These are phyloP conservation scores for Magallana ariakensis DNA, from an alignment of 1,140 invertebrate species.

Conservation along the genomic window DNA sequence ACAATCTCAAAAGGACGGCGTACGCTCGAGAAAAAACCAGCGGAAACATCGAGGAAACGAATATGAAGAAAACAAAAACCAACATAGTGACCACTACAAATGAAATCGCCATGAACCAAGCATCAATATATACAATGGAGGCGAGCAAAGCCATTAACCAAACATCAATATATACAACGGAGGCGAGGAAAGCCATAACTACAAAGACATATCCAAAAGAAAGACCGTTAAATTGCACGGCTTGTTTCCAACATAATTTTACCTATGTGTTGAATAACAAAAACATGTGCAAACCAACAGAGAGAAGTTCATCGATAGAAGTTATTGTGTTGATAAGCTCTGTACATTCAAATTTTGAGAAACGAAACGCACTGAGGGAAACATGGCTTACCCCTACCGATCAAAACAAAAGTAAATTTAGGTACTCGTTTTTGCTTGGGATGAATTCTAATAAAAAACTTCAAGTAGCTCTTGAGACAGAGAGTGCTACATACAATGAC, in stretches of 20 bases:
- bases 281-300: constrained; percentile 1
- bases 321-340: constrained; percentile 53
- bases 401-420: constrained; percentile 40
- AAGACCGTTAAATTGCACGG: background rate
- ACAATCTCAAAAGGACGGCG: background rate
- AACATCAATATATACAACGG: background rate
- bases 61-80: background rate
- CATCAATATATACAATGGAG: background rate
- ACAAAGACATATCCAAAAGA: background rate
- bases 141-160: background rate
- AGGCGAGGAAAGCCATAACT: background rate
- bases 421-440: constrained; percentile 59
- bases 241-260: constrained; percentile 5
- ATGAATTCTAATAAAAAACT: constrained; percentile 4
- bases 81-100: background rate
- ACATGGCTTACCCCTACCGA: constrained; percentile 51
- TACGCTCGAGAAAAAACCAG: background rate
- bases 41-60: background rate
- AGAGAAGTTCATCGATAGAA: background rate
- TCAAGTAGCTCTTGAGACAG: constrained; percentile 29
- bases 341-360: constrained; percentile 3
- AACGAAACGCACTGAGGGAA: constrained; percentile 41
- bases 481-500: constrained; percentile 59
- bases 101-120: background rate
- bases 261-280: background rate